Evolutionary conservation across 2,888 invertebrate genomes (phyloP), one percentile per base, ranked within the genome.

Genomic region (Drosophila koepferae): DNA sequence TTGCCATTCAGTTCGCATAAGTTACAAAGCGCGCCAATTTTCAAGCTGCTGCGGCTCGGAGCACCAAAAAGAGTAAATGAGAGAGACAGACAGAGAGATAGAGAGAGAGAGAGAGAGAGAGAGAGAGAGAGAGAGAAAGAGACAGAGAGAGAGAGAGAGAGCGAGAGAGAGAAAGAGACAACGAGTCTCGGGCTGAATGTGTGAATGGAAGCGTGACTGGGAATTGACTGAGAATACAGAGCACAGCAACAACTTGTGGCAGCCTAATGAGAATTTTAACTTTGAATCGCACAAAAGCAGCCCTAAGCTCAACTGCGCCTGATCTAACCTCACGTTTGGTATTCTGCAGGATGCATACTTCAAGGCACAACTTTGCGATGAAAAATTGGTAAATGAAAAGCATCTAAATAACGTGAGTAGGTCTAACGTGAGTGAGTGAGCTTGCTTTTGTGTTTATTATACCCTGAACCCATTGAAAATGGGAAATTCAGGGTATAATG

Each of bases 141-240:
- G 38, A 6, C 14, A 14, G 1, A 38, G 9, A 2, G 23, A 3
- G 23, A 23, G 9, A 41, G 9, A 12, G 28, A 10, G 18, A 6
- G 23, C 10, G 1, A 10, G 56, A 34, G 8, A 34, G 10, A 34
- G 34, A 8, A 34, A 10, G 9, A 34, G 34, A 10, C 5, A 34
- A 34, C 59, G 51, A 16, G 67, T 68, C 62, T 62, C 49, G 38
- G 74, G 67, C 61, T 75, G 59, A 70, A 70, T 80, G 59, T 64
- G 81, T 71, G 82, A 66, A 73, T 34, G 59, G 76, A 71, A 71
- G 69, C 83, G 84, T 83, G 83, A 83, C 83, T 81, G 83, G 68
- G 74, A 72, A 48, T 67, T 40, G 20, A 53, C 56, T 14, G n/a
- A 18, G 38, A 12, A 38, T 40, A 41, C 55, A 46, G 40, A 38